Base-by-base conservation (phyloP, 1,140 invertebrate species). In the Latrodectus geometricus region DNA sequence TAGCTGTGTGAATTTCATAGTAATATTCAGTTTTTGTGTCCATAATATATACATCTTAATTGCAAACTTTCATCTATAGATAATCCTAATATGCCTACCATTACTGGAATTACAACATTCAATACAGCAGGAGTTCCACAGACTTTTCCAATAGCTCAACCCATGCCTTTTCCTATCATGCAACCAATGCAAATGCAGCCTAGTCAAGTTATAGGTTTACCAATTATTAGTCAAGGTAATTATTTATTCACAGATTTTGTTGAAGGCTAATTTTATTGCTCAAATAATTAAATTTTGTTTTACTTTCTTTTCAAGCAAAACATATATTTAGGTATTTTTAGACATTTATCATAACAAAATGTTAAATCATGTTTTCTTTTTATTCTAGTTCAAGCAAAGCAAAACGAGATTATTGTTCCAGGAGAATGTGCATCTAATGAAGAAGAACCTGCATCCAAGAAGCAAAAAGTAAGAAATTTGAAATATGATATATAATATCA, bases 71-170 rank as follows among this genome's bases (percentile, higher is more conserved):
- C 12, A 50, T 35, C 49, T 73, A 35, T 20, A 75, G 73, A 75
- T 75, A 73, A 48, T 73, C 73, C 73, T 20, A 75, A 20, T 54
- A 8, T 75, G 12, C 73, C 78, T 17, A 20, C 78, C 12, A 80
- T 80, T 8, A 35, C 78, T 80, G 78, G 78, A 73, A 82, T 82
- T 75, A 15, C 73, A n/a, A 15, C 73, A 52, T 75, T 54, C 23
- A 56, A 20, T 54, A 15, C 49, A 61, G 12, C 79, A 52, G 78
- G 68, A 23, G 69, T 82, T 82, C 70, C 79, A 35, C 52, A 73
- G 54, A 35, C 56, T 35, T 61, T 65, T 17, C 75, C 79, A 73
- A 49, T 82, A 9, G 14, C 49, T 82, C 23, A 73, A 61, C 11
- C 23, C 17, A 56, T 61, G 23, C 52, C 23, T 48, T 82, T 73